Evolutionary conservation across 2,888 invertebrate genomes (phyloP), one percentile per base, ranked within the genome.

Genomic region (Eristalinus sepulchralis): DNA sequence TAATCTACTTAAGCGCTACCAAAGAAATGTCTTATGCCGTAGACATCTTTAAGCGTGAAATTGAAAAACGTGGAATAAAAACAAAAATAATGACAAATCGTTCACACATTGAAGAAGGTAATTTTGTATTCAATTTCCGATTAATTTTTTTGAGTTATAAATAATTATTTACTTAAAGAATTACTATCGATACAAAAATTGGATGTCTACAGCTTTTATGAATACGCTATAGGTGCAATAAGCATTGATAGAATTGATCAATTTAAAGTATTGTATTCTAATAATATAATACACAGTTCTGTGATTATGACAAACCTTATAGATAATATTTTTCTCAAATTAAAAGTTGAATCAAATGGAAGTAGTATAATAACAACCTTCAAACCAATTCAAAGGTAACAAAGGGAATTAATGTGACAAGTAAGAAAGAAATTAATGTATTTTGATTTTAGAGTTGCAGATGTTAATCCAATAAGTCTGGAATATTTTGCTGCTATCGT

Each of bases 241-340:
- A 88, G 90, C 57, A 84, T 92, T 47, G 73, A 47, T 17, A 5
- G 17, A 17, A 8, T 47, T n/a, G 47, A 6, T 6, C 17, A 47
- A 8, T 47, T 17, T 47, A 86, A 83, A 10, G 84, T 93, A 1
- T 90, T 93, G 85, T 94, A 93, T 89, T 94, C 94, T 0, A 90
- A 91, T 67, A 92, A 92, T 82, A 93, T 94, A 2, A 88, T 93
- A 11, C 94, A 94, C 85, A 93, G 94, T 64, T 92, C 93, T 1
- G 94, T 94, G 1, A 93, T 94, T 72, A 91, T 94, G 0, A 83
- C 94, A 5, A 94, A 94, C 90, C 88, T 94, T 39, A 87, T 94
- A 2, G 93, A 93, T 86, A 94, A 94, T 85, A 90, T 93, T 1
- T 88, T 94, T 62, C 89, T 93, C 8, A 93, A 93, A 89, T 80